A percentile compares a stretch with the other conserved stretches of the same genome.
Evolutionary conservation across 2,797 vertebrate species (phyloP).

Genomic region (Molossus alvarezi): DNA sequence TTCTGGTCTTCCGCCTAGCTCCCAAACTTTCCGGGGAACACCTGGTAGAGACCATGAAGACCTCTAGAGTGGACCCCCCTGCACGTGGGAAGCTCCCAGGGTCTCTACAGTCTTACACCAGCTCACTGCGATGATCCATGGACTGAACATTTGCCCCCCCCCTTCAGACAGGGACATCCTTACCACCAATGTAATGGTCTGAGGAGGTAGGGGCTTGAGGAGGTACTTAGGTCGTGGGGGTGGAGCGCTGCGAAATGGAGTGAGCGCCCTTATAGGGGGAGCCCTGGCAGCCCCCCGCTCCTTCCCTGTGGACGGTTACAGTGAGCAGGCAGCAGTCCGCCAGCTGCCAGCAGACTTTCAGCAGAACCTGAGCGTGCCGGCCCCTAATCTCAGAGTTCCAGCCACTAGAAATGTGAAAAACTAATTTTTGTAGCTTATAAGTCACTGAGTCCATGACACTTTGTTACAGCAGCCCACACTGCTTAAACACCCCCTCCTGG

Average conservation of each 20-base stretch:
- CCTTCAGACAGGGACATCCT: no score
- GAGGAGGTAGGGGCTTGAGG: accelerated
- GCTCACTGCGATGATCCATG: no score
- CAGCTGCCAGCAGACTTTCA: accelerated
- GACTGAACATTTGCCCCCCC: neutral
- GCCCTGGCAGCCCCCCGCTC: accelerated
- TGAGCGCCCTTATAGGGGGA: no score
- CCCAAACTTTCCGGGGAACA: neutral
- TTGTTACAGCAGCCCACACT: no score
- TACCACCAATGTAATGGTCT: neutral
- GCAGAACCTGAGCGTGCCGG: accelerated
- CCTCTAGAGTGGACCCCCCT: no score
- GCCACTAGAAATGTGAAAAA: no score
- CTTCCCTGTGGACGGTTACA: neutral
- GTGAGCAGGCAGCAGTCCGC: neutral
- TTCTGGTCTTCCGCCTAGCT: neutral
- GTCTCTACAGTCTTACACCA: neutral
- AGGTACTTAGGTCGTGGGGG: no score
- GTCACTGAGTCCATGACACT: neutral
- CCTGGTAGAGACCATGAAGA: accelerated
- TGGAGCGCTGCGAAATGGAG: neutral
- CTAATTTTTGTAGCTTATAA: no score
- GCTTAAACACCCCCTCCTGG: neutral
- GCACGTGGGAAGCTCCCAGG: neutral
- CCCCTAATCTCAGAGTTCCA: neutral